Evolutionary conservation across 2,113 vertebrate genomes (phyloP).

Genomic region (Dipodomys ordii): DNA sequence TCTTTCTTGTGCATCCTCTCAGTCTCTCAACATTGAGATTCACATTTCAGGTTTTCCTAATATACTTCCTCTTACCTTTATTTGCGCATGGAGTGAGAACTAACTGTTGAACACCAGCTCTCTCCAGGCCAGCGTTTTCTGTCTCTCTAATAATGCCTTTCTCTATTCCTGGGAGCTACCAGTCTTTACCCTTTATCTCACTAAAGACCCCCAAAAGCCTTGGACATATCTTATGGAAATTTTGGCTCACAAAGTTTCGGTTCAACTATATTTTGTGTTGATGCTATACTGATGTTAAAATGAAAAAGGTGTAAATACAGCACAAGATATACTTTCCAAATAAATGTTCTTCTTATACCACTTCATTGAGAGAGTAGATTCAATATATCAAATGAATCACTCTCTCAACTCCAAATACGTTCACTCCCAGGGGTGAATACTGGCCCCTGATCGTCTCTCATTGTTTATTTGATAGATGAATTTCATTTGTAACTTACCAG

Average conservation of each 20-base stretch:
- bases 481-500: neutral
- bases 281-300: neutral
- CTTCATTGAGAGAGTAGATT: neutral
- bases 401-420: neutral
- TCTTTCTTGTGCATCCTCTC: neutral
- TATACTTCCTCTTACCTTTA: too few relatives aligned
- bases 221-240: neutral
- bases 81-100: neutral
- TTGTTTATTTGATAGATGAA: neutral
- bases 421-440: neutral
- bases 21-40: neutral
- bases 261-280: neutral
- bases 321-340: neutral
- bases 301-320: neutral
- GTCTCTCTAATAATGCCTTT: neutral
- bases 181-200: neutral
- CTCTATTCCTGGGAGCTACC: neutral
- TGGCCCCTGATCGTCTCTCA: neutral
- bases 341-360: neutral
- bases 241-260: neutral
- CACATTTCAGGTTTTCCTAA: neutral
- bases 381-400: neutral
- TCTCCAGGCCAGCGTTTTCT: neutral
- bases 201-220: neutral
- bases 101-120: neutral